These are phyloP conservation scores for Anniella stebbinsi DNA, from an alignment of 2,797 vertebrate genomes.

Conservation along the genomic window DNA sequence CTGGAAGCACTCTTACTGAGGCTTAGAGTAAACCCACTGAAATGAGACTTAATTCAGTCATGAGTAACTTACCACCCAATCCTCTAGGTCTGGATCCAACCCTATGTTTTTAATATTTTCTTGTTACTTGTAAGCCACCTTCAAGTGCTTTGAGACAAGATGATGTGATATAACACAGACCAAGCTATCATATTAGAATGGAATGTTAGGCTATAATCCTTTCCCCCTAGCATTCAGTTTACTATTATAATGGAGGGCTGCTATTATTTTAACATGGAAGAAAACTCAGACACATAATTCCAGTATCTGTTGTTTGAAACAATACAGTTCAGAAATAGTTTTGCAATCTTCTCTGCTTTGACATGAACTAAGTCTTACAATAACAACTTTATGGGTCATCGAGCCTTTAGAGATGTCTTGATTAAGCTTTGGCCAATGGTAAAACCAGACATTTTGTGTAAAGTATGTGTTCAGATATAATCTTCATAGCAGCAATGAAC, in stretches of 20 bases:
- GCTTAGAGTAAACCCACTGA: not conserved
- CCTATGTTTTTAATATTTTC: not conserved
- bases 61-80: not conserved
- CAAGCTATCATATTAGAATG: not conserved
- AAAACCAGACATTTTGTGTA: not conserved
- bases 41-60: not conserved
- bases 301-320: not conserved
- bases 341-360: not conserved
- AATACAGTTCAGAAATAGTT: not conserved
- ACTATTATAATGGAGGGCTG: not conserved
- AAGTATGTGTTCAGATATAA: not conserved
- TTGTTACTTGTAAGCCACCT: not conserved
- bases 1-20: not conserved
- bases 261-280: not conserved
- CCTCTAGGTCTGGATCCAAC: not conserved
- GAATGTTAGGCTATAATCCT: not conserved
- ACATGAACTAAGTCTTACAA: not conserved
- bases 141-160: not conserved
- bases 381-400: not conserved
- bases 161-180: not conserved
- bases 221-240: not conserved
- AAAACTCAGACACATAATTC: not conserved
- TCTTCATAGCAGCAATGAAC: not conserved
- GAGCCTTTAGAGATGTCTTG: not conserved
- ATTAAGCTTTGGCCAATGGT: not conserved